Evolutionary conservation across 1,140 invertebrate species (phyloP).

Genomic region (Scaptomyza graminum): DNA sequence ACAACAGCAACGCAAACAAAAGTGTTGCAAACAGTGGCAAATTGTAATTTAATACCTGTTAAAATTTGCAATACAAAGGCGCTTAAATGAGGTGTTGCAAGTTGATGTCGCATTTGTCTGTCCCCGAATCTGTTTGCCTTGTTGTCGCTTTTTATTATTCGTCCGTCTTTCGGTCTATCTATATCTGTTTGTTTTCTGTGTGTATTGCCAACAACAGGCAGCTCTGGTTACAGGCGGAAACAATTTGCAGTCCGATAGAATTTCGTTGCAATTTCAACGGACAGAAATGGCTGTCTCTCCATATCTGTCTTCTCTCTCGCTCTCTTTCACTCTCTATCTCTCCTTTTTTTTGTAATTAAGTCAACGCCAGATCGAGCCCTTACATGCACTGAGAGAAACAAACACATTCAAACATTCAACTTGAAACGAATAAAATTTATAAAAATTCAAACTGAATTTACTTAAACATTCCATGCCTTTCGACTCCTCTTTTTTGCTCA

Average conservation of each 20-base stretch:
- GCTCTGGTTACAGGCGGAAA: conserved; percentile 72
- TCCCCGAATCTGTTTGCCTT: conserved; percentile 4
- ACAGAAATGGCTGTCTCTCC: not conserved
- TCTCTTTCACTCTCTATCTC: not conserved
- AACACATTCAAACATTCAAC: not conserved
- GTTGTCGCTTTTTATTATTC: not conserved
- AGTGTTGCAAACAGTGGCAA: conserved; percentile 56
- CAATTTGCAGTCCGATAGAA: conserved; percentile 81
- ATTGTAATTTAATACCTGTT: conserved; percentile 77
- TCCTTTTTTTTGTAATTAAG: conserved; percentile 67
- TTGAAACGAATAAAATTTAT: not conserved
- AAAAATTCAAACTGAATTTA: not conserved
- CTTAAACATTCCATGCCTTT: not conserved
- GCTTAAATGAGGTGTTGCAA: conserved; percentile 81
- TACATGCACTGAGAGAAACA: not conserved
- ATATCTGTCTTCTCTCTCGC: not conserved
- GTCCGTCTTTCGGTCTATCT: conserved; percentile 5
- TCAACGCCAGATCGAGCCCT: conserved; percentile 48
- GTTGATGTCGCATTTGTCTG: conserved; percentile 35
- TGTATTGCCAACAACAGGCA: conserved; percentile 24
- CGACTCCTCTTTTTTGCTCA: not conserved
- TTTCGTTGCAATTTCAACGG: conserved; percentile 61
- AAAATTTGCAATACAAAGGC: conserved; percentile 75
- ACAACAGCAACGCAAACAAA: conserved; percentile 31
- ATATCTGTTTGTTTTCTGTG: conserved; percentile 38